A percentile compares a stretch with the other conserved stretches of the same genome.
Conservation (phyloP, 2,888 invertebrate genomes). For the Helleia helle region DNA sequence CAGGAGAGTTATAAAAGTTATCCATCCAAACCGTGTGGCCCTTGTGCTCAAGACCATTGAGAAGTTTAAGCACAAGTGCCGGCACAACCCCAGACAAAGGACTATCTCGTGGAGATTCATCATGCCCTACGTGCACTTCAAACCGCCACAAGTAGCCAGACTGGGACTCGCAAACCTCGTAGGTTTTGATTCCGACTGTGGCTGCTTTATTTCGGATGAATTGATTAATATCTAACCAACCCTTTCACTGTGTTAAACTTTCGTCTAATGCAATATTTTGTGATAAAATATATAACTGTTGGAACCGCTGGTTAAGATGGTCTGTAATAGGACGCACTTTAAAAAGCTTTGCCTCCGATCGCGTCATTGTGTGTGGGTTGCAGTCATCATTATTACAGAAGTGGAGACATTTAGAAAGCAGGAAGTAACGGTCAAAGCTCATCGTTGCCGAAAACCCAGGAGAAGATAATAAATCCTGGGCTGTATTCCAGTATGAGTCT, state of each 20-base stretch:
- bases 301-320: conserved; percentile 16
- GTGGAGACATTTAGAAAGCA: conserved; percentile 16
- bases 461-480: conserved; percentile 20
- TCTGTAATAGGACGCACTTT: conserved; percentile 16
- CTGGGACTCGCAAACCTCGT: conserved; percentile 17
- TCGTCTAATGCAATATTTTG: conserved; percentile 24
- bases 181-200: conserved; percentile 16
- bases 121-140: conserved; percentile 14
- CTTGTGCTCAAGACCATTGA: conserved; percentile 19
- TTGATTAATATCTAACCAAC: conserved; percentile 25
- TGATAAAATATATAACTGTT: conserved; percentile 10
- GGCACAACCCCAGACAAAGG: conserved; percentile 9
- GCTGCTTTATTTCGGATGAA: conserved; percentile 16
- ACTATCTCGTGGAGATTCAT: no score
- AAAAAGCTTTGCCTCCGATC: conserved; percentile 15
- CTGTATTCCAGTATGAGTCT: conserved; percentile 24
- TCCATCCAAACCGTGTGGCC: conserved; percentile 23
- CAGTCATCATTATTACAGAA: conserved; percentile 14
- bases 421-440: conserved; percentile 13
- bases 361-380: conserved; percentile 8
- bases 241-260: conserved; percentile 26
- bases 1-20: conserved; percentile 25
- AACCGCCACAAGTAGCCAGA: conserved; percentile 9
- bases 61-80: conserved; percentile 14
- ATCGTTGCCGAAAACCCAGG: conserved; percentile 19